Conservation (phyloP, 2,888 invertebrate species). For the Lepeophtheirus nordmannii region DNA sequence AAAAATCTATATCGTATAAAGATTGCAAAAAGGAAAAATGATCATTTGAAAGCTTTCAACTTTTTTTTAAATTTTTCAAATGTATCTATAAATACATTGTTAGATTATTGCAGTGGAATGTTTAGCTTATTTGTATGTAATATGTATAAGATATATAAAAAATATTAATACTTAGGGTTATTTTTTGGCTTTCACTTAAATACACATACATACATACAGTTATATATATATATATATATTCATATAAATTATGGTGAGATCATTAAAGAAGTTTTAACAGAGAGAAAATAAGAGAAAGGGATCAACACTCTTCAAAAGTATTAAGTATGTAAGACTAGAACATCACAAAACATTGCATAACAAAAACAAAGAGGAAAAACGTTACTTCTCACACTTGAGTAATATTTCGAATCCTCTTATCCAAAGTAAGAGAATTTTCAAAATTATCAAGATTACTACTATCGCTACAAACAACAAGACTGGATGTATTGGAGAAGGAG, state of each 20-base stretch:
- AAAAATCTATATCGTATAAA: background rate
- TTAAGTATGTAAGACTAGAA: background rate
- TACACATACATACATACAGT: too few relatives aligned
- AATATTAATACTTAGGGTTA: too few relatives aligned
- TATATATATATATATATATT: background rate
- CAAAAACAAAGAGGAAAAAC: background rate
- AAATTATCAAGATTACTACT: background rate
- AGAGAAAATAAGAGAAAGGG: too few relatives aligned
- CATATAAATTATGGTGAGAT: background rate
- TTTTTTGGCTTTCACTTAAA: too few relatives aligned
- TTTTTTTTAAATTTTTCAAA: too few relatives aligned
- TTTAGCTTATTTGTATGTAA: background rate
- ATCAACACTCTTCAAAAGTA: too few relatives aligned
- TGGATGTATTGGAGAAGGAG: background rate
- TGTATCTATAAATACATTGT: background rate
- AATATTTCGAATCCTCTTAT: slow-evolving; percentile 14
- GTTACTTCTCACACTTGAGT: slow-evolving; percentile 10
- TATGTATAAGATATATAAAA: background rate
- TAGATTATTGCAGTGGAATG: slow-evolving; percentile 2
- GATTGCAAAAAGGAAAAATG: background rate
- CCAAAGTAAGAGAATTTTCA: background rate
- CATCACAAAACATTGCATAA: background rate
- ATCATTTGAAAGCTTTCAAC: too few relatives aligned
- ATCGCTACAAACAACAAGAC: background rate
- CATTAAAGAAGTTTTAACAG: too few relatives aligned